These are phyloP conservation scores for Gonocerus acuteangulatus DNA, from an alignment of 2,888 invertebrate genomes.

Conservation along the genomic window DNA sequence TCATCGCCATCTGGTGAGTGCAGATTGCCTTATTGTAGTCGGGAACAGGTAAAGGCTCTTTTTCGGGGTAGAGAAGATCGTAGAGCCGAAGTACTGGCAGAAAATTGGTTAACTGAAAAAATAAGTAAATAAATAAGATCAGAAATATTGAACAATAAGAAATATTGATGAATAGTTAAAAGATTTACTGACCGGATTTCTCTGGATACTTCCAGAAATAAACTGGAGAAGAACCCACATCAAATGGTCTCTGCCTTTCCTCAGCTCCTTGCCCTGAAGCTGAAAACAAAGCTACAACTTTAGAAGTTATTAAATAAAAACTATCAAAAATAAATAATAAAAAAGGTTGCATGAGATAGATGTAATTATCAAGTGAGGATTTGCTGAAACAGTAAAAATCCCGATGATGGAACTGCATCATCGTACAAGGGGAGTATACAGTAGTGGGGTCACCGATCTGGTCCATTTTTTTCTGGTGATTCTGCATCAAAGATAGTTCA, in stretches of 20 bases:
- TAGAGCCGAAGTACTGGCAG: slow-evolving; percentile 83
- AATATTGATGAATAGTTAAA: background rate
- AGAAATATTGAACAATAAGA: background rate
- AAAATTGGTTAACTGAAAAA: slow-evolving; percentile 64
- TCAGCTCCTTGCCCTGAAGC: slow-evolving; percentile 68
- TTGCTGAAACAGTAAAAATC: no score
- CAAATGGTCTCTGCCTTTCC: slow-evolving; percentile 89
- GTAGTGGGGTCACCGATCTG: no score
- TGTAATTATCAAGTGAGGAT: no score
- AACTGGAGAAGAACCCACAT: slow-evolving; percentile 98
- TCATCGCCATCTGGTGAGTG: slow-evolving; percentile 85
- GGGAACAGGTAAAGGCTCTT: slow-evolving; percentile 80
- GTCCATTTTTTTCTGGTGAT: no score
- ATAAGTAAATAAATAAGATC: slow-evolving; percentile 15
- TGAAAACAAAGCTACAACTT: slow-evolving; percentile 43
- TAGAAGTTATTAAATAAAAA: background rate
- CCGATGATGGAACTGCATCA: no score
- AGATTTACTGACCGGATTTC: slow-evolving; percentile 67
- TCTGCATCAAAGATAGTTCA: no score
- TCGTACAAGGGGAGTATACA: no score
- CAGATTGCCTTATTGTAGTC: slow-evolving; percentile 79
- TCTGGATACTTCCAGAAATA: slow-evolving; percentile 91
- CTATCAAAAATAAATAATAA: background rate
- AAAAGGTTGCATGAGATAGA: background rate
- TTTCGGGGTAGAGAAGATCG: slow-evolving; percentile 86